Conservation (phyloP, 1,140 invertebrate genomes). For the Philotrypesis tridentata region DNA sequence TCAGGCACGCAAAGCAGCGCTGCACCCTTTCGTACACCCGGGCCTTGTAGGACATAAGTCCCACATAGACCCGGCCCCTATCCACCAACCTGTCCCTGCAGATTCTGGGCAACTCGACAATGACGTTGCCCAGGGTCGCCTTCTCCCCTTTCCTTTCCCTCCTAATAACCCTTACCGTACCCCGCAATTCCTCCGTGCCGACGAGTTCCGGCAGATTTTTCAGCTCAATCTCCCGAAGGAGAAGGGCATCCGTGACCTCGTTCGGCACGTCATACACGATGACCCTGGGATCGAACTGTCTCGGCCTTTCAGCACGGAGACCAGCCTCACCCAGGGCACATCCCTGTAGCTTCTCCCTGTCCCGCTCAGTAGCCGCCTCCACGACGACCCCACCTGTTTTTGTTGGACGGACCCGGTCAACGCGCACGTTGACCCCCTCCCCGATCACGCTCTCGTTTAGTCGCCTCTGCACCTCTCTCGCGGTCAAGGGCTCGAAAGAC, state of each 20-base stretch:
- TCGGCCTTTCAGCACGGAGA: no score
- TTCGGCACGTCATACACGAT: conserved; percentile 73
- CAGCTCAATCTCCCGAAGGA: conserved; percentile 78
- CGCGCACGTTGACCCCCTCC: neutral
- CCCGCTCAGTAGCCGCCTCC: neutral
- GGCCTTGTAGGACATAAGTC: neutral
- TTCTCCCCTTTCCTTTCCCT: neutral
- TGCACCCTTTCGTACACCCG: neutral
- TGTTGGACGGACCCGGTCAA: neutral
- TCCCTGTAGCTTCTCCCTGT: neutral
- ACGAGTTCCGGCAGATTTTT: neutral
- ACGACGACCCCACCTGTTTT: neutral
- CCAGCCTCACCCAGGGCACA: no score
- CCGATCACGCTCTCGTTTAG: neutral
- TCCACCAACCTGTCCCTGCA: neutral
- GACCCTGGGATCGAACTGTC: neutral
- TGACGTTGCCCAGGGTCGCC: neutral
- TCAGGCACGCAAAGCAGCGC: conserved; percentile 70
- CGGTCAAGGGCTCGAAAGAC: no score
- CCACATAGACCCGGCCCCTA: neutral
- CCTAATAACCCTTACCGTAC: neutral
- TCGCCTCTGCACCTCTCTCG: neutral
- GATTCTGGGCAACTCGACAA: neutral
- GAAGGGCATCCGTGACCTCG: conserved; percentile 83
- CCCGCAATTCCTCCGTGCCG: neutral